Base-by-base conservation (phyloP, 2,888 invertebrate species). In the Agelastica alni region DNA sequence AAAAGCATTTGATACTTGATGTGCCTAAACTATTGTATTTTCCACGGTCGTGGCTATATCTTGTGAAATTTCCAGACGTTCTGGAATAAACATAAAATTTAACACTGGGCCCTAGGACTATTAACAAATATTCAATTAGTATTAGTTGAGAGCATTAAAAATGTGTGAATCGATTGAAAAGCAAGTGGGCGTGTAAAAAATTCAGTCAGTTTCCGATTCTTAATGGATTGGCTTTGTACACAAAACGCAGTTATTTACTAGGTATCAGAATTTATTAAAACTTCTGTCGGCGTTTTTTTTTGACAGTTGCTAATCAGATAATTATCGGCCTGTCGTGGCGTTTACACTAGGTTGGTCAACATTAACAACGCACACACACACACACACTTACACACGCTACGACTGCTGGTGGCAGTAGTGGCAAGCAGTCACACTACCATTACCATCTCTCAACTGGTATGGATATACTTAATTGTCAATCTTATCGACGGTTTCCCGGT, bases 241-340 rank as follows among this genome's bases (percentile, higher is more conserved):
- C 20, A 39, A 17, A 53, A 53, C 45, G 47, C 56, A 56, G 59
- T 56, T 56, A 53, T 59, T 56, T 56, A 51, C 46, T 46, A n/a
- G n/a, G n/a, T n/a, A 45, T 46, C 53, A 52, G 53, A 58, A 58
- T 60, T 48, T 37, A 48, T 57, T n/a, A n/a, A 57, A 52, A 51
- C 46, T 45, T 16, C 28, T 46, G 53, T 46, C 60, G 58, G 60
- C 48, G 32, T 31, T 37, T 51, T 45, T 53, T 55, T 57, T 60
- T 60, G 56, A 60, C 51, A 43, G 31, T 42, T 52, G 56, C 56
- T 60, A 58, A 60, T 60, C 58, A 54, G 53, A 56, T 60, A 60
- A 60, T 60, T 56, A 58, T 58, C 56, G 54, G 60, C 51, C 51
- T 58, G 60, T 49, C 51, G 47, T 60, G 56, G 56, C 53, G 55